Evolutionary conservation across 2,113 vertebrate genomes (phyloP).

Genomic region (Saguinus midas): DNA sequence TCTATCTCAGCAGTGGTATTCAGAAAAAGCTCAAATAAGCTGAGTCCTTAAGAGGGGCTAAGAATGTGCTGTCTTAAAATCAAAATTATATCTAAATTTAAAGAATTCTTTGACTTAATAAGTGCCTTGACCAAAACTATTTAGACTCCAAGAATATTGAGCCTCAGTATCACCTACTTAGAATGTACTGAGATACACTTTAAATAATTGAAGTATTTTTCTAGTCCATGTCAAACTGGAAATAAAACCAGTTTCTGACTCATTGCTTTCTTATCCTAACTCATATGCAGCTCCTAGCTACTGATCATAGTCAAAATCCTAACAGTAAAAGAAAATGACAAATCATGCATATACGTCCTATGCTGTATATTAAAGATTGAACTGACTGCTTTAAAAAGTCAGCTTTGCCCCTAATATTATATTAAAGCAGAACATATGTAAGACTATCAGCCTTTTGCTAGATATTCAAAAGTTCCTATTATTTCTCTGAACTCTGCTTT

Average conservation of each 20-base stretch:
- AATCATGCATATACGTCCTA: background rate
- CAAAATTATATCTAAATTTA: background rate
- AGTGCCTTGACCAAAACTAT: background rate
- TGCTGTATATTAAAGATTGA: background rate
- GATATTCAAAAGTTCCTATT: background rate
- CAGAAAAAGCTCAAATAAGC: background rate
- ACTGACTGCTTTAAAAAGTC: background rate
- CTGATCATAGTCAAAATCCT: background rate
- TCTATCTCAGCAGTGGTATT: background rate
- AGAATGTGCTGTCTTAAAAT: background rate
- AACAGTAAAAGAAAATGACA: background rate
- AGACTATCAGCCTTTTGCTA: background rate
- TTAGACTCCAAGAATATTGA: background rate
- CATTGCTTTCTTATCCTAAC: background rate
- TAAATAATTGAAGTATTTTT: background rate
- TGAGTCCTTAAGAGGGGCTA: background rate
- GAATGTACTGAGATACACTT: background rate
- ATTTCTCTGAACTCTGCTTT: background rate
- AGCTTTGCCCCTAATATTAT: background rate
- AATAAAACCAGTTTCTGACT: background rate
- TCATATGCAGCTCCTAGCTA: background rate
- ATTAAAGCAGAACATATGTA: background rate
- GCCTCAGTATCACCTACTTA: too few relatives aligned
- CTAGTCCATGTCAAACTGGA: background rate
- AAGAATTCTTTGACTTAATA: background rate